phyloP scores from a whole-genome alignment of 2,113 vertebrate genomes.

The Stigmatopora nigra region DNA sequence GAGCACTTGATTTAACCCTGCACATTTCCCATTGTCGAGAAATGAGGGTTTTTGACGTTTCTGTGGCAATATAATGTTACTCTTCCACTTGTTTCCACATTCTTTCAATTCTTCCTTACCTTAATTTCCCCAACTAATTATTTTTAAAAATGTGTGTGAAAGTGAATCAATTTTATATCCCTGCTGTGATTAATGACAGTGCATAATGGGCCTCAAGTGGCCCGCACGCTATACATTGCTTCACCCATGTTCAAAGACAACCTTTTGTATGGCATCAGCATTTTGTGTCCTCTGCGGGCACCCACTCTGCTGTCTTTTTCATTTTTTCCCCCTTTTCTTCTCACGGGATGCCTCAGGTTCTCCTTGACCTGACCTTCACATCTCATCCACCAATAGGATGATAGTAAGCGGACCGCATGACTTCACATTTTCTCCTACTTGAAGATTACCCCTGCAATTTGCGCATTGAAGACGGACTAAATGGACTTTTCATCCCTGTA shows the following conservation, averaged over 20 bases:
- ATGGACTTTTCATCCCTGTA: constrained; percentile 1
- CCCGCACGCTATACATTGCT: background rate
- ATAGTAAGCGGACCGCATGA: background rate
- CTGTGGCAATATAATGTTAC: too few species aligned
- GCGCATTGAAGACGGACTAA: constrained; percentile 8
- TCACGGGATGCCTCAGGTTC: constrained; percentile 8
- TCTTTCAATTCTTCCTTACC: too few species aligned
- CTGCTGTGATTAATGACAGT: too few species aligned
- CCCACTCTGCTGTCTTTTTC: background rate
- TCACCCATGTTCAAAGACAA: background rate
- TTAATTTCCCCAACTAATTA: background rate
- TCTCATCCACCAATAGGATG: constrained; percentile 21
- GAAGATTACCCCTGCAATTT: background rate
- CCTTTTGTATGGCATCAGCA: constrained; percentile 20
- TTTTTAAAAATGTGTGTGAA: background rate
- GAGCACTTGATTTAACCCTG: too few species aligned
- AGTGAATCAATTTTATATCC: background rate
- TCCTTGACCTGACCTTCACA: constrained; percentile 5
- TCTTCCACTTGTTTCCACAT: too few species aligned
- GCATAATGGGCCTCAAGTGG: too few species aligned
- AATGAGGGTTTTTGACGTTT: too few species aligned
- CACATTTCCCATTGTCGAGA: too few species aligned
- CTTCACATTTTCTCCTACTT: background rate
- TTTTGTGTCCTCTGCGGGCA: background rate
- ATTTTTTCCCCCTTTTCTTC: background rate